Evolutionary conservation across 2,888 invertebrate genomes (phyloP).

Genomic region (Empis livida): DNA sequence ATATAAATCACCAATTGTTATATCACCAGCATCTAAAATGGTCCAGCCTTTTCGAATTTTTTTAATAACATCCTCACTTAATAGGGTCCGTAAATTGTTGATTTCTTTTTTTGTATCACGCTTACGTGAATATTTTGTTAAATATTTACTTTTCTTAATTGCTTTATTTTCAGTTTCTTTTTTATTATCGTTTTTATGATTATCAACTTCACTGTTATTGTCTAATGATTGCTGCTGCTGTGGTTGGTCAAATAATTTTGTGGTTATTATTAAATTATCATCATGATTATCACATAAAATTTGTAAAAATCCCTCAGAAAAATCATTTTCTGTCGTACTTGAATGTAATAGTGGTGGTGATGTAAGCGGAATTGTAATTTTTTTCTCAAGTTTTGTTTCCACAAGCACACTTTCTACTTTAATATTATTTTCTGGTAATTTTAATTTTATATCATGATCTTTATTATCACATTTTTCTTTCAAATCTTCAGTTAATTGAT

Average conservation of each 20-base stretch:
- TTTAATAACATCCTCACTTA: conserved; percentile 31
- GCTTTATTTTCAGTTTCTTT: background rate
- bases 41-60: conserved; percentile 59
- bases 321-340: background rate
- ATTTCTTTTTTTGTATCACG: conserved; percentile 10
- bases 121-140: conserved; percentile 4
- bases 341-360: no score
- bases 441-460: background rate
- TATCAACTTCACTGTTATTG: conserved; percentile 1
- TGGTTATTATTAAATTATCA: background rate
- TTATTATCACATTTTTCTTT: background rate
- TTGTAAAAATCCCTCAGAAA: background rate
- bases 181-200: background rate
- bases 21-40: conserved; percentile 54
- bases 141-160: background rate
- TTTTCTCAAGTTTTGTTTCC: background rate
- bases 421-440: background rate
- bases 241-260: background rate
- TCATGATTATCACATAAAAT: background rate
- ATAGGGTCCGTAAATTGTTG: conserved; percentile 27
- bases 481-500: no score
- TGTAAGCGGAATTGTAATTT: background rate
- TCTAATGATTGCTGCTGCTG: background rate
- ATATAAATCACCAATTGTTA: conserved; percentile 82
- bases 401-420: background rate